These are phyloP conservation scores for Papilio demoleus DNA, from an alignment of 2,888 invertebrate species.

Conservation along the genomic window DNA sequence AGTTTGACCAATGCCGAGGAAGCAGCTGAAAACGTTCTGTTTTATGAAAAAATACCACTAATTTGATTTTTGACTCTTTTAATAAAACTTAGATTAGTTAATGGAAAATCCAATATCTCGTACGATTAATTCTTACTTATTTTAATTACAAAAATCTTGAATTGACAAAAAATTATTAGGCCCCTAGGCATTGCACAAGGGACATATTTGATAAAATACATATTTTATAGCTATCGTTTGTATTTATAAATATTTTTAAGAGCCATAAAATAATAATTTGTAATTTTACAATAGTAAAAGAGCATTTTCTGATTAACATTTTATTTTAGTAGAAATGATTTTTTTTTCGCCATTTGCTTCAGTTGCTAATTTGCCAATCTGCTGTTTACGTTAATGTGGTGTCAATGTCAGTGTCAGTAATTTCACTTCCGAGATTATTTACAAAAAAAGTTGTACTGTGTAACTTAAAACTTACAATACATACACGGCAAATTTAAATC, in stretches of 20 bases:
- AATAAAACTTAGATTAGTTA: background rate
- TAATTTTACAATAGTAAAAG: background rate
- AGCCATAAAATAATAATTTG: background rate
- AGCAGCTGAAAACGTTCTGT: constrained; percentile 52
- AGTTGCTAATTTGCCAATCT: background rate
- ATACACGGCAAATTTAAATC: background rate
- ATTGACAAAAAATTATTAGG: background rate
- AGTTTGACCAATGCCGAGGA: constrained; percentile 58
- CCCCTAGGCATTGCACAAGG: background rate
- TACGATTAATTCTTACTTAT: background rate
- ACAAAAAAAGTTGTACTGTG: background rate
- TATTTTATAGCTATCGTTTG: background rate
- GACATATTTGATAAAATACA: background rate
- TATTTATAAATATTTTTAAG: background rate
- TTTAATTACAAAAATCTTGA: no score
- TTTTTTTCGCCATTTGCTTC: background rate
- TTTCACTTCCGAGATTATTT: background rate
- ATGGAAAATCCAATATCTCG: no score
- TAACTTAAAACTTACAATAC: no score
- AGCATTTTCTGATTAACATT: background rate
- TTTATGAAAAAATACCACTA: constrained; percentile 42
- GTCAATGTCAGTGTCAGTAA: background rate
- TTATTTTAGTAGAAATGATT: no score
- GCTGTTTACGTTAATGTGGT: background rate
- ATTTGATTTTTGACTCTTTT: background rate